These are phyloP conservation scores for Urocolius indicus DNA, from an alignment of 2,113 vertebrate genomes.

Conservation along the genomic window DNA sequence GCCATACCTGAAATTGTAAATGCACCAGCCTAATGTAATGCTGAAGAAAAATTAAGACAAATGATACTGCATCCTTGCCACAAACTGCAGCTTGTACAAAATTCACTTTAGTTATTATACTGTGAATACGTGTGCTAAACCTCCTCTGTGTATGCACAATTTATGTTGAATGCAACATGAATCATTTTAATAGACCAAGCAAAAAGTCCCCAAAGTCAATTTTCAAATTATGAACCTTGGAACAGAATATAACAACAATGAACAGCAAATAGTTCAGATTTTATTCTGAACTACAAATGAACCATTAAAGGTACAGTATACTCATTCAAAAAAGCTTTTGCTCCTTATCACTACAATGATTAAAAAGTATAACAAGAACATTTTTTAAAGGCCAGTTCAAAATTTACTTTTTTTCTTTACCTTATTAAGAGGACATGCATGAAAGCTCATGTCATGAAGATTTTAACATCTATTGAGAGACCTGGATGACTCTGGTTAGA, in stretches of 20 bases:
- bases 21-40: slow-evolving; percentile 83
- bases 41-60: slow-evolving; percentile 86
- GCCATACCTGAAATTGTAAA: slow-evolving; percentile 85
- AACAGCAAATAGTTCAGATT: slow-evolving; percentile 81
- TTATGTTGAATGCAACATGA: slow-evolving; percentile 93
- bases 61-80: slow-evolving; percentile 85
- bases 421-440: neutral
- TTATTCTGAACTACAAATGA: slow-evolving; percentile 81
- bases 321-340: slow-evolving; percentile 53
- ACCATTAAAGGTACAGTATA: slow-evolving; percentile 72
- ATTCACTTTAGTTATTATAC: slow-evolving; percentile 87
- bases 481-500: neutral
- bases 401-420: neutral
- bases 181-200: slow-evolving; percentile 96
- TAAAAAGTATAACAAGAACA: neutral
- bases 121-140: slow-evolving; percentile 81
- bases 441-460: neutral
- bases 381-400: slow-evolving; percentile 15
- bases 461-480: neutral
- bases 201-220: slow-evolving; percentile 89
- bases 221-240: slow-evolving; percentile 91
- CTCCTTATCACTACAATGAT: neutral
- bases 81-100: slow-evolving; percentile 83
- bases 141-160: slow-evolving; percentile 95
- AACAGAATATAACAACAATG: slow-evolving; percentile 82